Conservation (phyloP, 2,888 invertebrate species). For the Fabriciana adippe region DNA sequence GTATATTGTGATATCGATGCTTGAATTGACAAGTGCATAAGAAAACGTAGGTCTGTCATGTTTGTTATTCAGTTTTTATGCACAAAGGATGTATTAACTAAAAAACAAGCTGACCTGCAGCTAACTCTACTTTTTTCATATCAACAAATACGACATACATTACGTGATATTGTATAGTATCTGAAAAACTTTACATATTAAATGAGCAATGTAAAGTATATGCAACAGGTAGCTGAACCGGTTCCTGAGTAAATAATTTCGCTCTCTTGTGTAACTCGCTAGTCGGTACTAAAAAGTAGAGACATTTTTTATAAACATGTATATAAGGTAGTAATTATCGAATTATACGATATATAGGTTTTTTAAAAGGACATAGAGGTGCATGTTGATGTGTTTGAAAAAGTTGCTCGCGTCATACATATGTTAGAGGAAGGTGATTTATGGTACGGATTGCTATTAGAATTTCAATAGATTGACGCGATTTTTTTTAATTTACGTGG, state of each 20-base stretch:
- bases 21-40: not conserved
- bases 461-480: conserved; percentile 4
- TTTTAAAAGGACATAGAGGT: conserved; percentile 18
- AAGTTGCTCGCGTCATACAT: conserved; percentile 1
- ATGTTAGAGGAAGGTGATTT: conserved; percentile 8
- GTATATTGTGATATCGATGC: not conserved
- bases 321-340: conserved; percentile 16
- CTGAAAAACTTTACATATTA: conserved; percentile 1
- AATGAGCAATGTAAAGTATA: conserved; percentile 14
- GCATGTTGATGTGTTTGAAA: conserved; percentile 16
- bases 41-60: not conserved
- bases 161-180: not conserved
- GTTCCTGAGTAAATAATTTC: conserved; percentile 38
- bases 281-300: conserved; percentile 20
- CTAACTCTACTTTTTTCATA: conserved; percentile 7
- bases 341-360: conserved; percentile 20
- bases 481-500: not conserved
- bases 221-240: conserved; percentile 38
- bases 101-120: conserved; percentile 4
- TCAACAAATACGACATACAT: conserved; percentile 9
- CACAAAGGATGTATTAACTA: conserved; percentile 6
- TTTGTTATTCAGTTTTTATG: not conserved
- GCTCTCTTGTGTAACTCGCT: conserved; percentile 28
- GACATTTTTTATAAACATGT: conserved; percentile 10
- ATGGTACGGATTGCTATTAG: conserved; percentile 13